phyloP scores from a whole-genome alignment of 2,888 invertebrate species.

The Acholoe squamosa region DNA sequence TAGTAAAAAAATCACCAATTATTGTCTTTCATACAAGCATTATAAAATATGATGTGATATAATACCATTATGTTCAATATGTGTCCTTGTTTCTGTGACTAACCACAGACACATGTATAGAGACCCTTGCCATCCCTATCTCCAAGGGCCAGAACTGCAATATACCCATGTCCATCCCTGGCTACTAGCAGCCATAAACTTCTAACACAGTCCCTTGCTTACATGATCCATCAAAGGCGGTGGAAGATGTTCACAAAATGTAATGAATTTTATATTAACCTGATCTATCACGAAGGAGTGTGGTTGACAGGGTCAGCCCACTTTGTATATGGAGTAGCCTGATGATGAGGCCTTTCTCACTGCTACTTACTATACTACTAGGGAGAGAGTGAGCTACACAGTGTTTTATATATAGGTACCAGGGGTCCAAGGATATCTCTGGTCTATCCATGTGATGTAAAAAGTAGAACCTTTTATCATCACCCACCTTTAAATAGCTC shows the following conservation, averaged over 20 bases:
- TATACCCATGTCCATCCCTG: not conserved
- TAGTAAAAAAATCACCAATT: too few species aligned
- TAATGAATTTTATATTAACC: slow-evolving; percentile 56
- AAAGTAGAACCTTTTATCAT: too few species aligned
- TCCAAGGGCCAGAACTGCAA: not conserved
- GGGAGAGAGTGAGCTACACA: too few species aligned
- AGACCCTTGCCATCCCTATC: not conserved
- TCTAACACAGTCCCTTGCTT: slow-evolving; percentile 10
- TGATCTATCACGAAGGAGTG: slow-evolving; percentile 31
- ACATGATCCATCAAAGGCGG: slow-evolving; percentile 32
- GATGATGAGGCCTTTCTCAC: slow-evolving; percentile 2
- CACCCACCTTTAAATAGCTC: too few species aligned
- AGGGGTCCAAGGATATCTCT: too few species aligned
- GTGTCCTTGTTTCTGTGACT: too few species aligned
- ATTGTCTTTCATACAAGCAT: too few species aligned
- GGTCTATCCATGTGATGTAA: too few species aligned
- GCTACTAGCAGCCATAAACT: not conserved
- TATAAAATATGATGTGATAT: too few species aligned
- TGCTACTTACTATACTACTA: slow-evolving; percentile 6
- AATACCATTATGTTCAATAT: too few species aligned
- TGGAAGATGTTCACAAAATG: slow-evolving; percentile 44
- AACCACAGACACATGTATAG: not conserved
- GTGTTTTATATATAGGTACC: not conserved
- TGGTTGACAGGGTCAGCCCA: slow-evolving; percentile 30
- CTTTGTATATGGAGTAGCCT: not conserved